Conservation (phyloP, 2,888 invertebrate genomes). For the Idaea straminata region DNA sequence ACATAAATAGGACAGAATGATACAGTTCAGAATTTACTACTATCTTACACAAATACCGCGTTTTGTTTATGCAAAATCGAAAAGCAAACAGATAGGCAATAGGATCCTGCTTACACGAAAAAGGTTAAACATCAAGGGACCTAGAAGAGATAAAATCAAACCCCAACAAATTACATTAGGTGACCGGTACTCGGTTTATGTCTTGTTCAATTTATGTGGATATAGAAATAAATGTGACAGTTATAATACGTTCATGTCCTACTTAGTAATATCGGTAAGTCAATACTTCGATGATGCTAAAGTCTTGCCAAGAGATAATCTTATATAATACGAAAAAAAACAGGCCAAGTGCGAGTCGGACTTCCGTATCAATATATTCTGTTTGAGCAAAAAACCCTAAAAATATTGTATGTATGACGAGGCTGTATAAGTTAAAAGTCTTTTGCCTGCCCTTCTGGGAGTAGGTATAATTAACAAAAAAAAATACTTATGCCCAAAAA, state of each 20-base stretch:
- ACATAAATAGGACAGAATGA: background rate
- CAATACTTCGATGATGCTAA: background rate
- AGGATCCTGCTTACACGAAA: constrained; percentile 1
- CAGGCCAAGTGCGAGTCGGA: background rate
- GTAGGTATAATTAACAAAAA: too few relatives aligned
- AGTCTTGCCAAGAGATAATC: background rate
- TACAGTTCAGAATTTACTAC: constrained; percentile 1
- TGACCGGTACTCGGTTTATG: constrained; percentile 6
- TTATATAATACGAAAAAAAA: background rate
- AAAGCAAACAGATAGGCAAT: background rate
- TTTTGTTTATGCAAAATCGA: background rate
- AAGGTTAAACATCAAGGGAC: constrained; percentile 4
- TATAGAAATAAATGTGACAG: background rate
- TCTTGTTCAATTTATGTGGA: constrained; percentile 4
- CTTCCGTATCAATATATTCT: too few relatives aligned
- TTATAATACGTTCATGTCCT: background rate
- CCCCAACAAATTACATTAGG: constrained; percentile 11
- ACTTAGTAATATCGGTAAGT: background rate
- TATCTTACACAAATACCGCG: background rate
- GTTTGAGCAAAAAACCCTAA: too few relatives aligned
- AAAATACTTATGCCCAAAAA: too few relatives aligned
- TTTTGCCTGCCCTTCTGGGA: too few relatives aligned
- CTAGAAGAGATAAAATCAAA: constrained; percentile 10
- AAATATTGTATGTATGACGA: too few relatives aligned
- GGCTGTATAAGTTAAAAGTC: too few relatives aligned